Percentiles rank a stretch among this genome's conserved stretches.
These are phyloP conservation scores for Drosophila pallidifrons DNA, from an alignment of 1,140 invertebrate species.

Conservation along the genomic window DNA sequence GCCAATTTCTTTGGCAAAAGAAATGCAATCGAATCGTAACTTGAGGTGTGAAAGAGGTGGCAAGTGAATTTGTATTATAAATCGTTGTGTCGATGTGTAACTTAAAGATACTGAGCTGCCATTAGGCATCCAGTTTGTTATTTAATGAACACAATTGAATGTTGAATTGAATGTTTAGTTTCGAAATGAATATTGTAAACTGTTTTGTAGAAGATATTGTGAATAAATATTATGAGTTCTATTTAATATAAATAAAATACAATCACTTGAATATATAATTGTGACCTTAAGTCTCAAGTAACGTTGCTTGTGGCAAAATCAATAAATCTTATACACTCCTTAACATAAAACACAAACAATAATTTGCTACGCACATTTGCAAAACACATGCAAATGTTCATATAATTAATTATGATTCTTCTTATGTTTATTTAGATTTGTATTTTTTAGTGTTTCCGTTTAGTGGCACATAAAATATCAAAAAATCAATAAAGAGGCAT, in stretches of 20 bases:
- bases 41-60: not conserved
- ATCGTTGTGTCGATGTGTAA: not conserved
- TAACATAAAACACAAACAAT: not conserved
- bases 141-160: not conserved
- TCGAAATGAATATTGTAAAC: no score
- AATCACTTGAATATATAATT: not conserved
- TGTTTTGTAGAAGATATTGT: no score
- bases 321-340: not conserved
- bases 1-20: not conserved
- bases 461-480: not conserved
- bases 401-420: not conserved
- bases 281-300: not conserved
- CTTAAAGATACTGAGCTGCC: not conserved
- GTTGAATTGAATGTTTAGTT: no score
- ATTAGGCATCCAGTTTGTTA: slow-evolving; percentile 1
- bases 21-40: not conserved
- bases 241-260: not conserved
- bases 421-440: not conserved
- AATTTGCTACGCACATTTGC: no score
- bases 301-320: not conserved
- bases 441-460: not conserved
- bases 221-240: no score
- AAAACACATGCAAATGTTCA: not conserved
- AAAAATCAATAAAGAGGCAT: not conserved
- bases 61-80: slow-evolving; percentile 2